These are phyloP conservation scores for Itoplectis maculator DNA, from an alignment of 2,888 invertebrate genomes.

Conservation along the genomic window DNA sequence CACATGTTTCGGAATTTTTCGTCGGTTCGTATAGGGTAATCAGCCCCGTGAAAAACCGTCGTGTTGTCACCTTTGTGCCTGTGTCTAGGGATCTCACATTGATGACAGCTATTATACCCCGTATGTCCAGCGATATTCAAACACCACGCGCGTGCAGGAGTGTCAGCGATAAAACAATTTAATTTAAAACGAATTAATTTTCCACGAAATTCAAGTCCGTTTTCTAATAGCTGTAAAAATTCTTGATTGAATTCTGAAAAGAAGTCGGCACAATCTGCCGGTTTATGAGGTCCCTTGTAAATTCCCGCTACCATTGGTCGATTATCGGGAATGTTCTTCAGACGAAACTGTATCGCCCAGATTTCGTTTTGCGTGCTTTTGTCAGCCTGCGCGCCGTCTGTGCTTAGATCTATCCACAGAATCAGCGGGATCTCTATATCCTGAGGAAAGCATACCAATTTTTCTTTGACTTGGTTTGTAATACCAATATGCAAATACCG, in stretches of 20 bases:
- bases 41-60: not conserved
- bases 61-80: slow-evolving; percentile 4
- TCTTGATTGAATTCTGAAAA: not conserved
- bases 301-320: not conserved
- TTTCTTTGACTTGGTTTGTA: too few relatives aligned
- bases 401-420: not conserved
- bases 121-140: not conserved
- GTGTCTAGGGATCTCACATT: not conserved
- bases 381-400: slow-evolving; percentile 3
- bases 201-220: not conserved
- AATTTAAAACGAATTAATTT: not conserved
- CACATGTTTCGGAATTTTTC: slow-evolving; percentile 6
- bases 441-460: too few relatives aligned
- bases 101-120: slow-evolving; percentile 16
- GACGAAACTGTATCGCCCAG: slow-evolving; percentile 19
- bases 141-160: slow-evolving; percentile 8
- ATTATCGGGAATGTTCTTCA: slow-evolving; percentile 9
- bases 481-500: too few relatives aligned
- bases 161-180: not conserved
- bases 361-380: slow-evolving; percentile 21
- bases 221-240: slow-evolving; percentile 3
- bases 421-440: too few relatives aligned
- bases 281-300: not conserved
- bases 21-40: slow-evolving; percentile 26
- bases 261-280: not conserved